Evolutionary conservation across 2,888 invertebrate species (phyloP), one percentile per base, ranked within the genome.

Genomic region (Ctena decussata): DNA sequence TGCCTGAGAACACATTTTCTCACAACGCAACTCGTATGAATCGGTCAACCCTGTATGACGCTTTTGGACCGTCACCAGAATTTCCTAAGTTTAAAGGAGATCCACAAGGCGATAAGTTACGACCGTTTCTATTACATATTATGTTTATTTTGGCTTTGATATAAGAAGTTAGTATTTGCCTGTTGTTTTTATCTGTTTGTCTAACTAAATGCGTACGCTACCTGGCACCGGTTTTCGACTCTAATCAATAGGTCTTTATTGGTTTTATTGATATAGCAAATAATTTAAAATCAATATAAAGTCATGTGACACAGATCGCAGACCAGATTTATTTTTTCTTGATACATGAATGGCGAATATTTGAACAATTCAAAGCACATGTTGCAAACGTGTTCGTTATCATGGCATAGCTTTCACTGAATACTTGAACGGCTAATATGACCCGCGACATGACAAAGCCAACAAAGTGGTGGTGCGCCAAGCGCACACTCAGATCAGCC

Each of bases 101-200:
- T 65, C 32, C 1, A 35, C 65, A 35, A 21, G 65, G 65, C 35
- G 65, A 65, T 65, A 65, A 65, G 18, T 65, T 65, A 65, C 8
- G 65, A 30, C 65, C 65, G 65, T 32, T 65, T 65, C 35, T 65
- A 65, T 65, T 65, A 65, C 65, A 21, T 65, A 65, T 65, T 65
- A 35, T 65, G 35, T 65, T 65, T 65, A 35, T 65, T 65, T 65
- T 65, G 65, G 65, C 65, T 65, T 32, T 27, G 57, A 18, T 57
- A 57, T 57, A 57, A 11, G 24, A 57, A 57, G 2, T 6, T 57
- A 12, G 57, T 57, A 57, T 57, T 57, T 57, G 27, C 65, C 32
- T 35, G 32, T 1, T 65, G 65, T 65, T 65, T 57, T 65, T 65
- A 65, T 65, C 65, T 65, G 30, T 65, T 65, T 65, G 65, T 65